A percentile compares a stretch with the other conserved stretches of the same genome.
Conservation (phyloP, 2,888 invertebrate species). For the Acanthosepion lycidas region DNA sequence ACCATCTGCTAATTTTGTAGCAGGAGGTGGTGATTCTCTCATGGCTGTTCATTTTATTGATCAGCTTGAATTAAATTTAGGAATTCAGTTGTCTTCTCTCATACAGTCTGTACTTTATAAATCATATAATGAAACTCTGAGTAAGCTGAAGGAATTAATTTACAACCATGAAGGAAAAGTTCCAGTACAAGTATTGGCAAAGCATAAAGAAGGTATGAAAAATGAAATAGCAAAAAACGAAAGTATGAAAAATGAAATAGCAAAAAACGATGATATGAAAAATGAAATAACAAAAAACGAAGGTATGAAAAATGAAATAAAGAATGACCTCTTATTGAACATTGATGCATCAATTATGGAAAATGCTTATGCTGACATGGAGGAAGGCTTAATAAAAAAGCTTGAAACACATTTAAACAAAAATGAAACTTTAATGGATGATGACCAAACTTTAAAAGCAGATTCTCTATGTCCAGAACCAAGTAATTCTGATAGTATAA, state of each 20-base stretch:
- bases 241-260: not conserved
- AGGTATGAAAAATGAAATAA: not conserved
- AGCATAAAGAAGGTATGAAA: not conserved
- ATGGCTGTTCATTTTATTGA: constrained; percentile 80
- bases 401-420: not conserved
- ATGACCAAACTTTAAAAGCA: not conserved
- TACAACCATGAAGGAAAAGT: not conserved
- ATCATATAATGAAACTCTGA: constrained; percentile 58
- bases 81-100: constrained; percentile 62
- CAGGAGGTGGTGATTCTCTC: constrained; percentile 83
- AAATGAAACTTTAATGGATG: not conserved
- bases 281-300: not conserved
- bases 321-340: not conserved
- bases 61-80: constrained; percentile 76
- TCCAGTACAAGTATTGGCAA: not conserved
- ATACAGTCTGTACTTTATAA: constrained; percentile 68
- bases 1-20: constrained; percentile 65
- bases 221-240: not conserved
- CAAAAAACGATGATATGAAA: not conserved
- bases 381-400: not conserved
- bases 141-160: constrained; percentile 51
- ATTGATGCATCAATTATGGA: not conserved
- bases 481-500: not conserved
- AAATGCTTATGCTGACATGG: not conserved
- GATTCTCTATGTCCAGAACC: not conserved